Evolutionary conservation across 2,797 vertebrate species (phyloP).

Genomic region (Xerus rutilus): DNA sequence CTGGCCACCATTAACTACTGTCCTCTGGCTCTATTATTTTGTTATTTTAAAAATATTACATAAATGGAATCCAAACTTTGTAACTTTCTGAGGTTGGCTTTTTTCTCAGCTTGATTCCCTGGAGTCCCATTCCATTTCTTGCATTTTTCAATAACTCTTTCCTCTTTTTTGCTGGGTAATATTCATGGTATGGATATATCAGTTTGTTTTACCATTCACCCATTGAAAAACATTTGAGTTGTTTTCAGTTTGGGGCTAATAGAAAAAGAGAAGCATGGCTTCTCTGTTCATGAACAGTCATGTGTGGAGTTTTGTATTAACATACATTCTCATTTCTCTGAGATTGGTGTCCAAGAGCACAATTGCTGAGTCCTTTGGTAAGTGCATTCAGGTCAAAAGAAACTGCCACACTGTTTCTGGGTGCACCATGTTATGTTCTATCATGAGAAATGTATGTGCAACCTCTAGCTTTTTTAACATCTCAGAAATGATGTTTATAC

Average conservation of each 20-base stretch:
- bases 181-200: not conserved
- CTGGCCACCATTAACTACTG: not conserved
- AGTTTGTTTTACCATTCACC: not conserved
- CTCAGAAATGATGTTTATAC: not conserved
- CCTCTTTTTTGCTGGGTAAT: not conserved
- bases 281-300: not conserved
- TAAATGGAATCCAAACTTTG: not conserved
- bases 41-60: not conserved
- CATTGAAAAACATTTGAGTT: not conserved
- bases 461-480: not conserved
- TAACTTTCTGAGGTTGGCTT: not conserved
- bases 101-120: not conserved
- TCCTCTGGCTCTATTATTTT: not conserved
- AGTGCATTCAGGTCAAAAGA: not conserved
- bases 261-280: not conserved
- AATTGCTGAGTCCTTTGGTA: not conserved
- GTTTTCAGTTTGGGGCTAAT: not conserved
- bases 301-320: not conserved
- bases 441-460: fast-evolving
- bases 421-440: not conserved
- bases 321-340: not conserved
- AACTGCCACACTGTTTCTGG: not conserved
- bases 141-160: not conserved
- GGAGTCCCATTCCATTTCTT: not conserved
- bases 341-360: not conserved